These are phyloP conservation scores for Latrodectus hesperus DNA, from an alignment of 2,888 invertebrate genomes.

Conservation along the genomic window DNA sequence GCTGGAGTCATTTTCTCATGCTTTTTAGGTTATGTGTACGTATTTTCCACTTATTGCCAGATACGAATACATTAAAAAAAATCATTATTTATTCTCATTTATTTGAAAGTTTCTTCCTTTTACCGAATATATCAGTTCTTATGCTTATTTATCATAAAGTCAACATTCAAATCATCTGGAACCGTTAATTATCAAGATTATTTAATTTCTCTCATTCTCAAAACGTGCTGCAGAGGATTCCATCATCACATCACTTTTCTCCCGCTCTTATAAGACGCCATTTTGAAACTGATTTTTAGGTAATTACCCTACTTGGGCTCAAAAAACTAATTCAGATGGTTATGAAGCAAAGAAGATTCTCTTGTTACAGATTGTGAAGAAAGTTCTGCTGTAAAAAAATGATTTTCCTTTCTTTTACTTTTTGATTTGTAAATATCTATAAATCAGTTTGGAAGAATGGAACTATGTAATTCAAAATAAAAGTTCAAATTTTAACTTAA, in stretches of 20 bases:
- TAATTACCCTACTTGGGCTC: slow-evolving; percentile 42
- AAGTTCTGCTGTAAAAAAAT: neutral
- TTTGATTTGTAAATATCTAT: slow-evolving; percentile 41
- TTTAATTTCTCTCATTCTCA: too few species aligned
- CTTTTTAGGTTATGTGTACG: neutral
- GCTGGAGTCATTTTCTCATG: neutral
- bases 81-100: neutral
- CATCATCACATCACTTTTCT: slow-evolving; percentile 43
- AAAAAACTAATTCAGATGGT: neutral
- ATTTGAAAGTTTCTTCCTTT: neutral
- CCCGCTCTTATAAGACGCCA: slow-evolving; percentile 12
- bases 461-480: slow-evolving; percentile 64
- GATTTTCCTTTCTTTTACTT: neutral
- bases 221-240: slow-evolving; percentile 21
- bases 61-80: neutral
- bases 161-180: too few species aligned
- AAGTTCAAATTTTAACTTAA: slow-evolving; percentile 63
- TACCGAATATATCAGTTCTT: too few species aligned
- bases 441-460: slow-evolving; percentile 35
- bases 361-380: neutral
- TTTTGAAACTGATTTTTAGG: slow-evolving; percentile 34
- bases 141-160: too few species aligned
- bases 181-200: too few species aligned
- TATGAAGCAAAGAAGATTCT: neutral
- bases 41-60: neutral